Conservation (phyloP, 1,140 invertebrate species). For the Camponotus pennsylvanicus region DNA sequence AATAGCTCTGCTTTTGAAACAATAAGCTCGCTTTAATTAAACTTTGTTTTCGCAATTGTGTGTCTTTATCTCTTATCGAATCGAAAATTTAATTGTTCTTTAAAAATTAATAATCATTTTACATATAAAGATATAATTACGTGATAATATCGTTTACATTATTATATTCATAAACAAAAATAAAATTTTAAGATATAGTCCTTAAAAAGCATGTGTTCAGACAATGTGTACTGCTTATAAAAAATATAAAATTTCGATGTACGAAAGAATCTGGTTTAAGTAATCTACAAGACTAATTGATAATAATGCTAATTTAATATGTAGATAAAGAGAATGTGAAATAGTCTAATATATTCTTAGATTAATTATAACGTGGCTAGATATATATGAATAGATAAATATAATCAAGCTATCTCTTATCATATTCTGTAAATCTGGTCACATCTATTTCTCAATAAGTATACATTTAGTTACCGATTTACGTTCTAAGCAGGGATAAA, state of each 20-base stretch:
- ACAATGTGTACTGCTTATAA: neutral
- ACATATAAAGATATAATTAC: neutral
- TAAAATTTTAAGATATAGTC: neutral
- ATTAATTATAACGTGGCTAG: slow-evolving; percentile 4
- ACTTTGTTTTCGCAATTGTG: neutral
- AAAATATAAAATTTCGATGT: neutral
- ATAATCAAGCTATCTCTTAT: neutral
- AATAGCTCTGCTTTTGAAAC: neutral
- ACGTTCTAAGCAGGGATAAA: slow-evolving; percentile 71
- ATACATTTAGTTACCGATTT: slow-evolving; percentile 51
- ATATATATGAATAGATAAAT: neutral
- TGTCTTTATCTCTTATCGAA: neutral
- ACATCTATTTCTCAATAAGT: slow-evolving; percentile 49
- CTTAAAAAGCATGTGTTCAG: neutral
- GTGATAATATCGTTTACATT: neutral
- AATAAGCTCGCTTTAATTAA: slow-evolving; percentile 1
- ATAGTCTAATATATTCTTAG: neutral
- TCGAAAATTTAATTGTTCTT: neutral
- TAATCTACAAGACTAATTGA: neutral
- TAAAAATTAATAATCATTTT: neutral
- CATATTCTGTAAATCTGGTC: slow-evolving; percentile 20
- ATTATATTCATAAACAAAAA: neutral
- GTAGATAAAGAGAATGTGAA: neutral
- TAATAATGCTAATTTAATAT: neutral
- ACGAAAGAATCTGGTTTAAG: neutral